Base-by-base conservation (phyloP, 2,888 invertebrate genomes). In the Himalopsyche anomala region DNA sequence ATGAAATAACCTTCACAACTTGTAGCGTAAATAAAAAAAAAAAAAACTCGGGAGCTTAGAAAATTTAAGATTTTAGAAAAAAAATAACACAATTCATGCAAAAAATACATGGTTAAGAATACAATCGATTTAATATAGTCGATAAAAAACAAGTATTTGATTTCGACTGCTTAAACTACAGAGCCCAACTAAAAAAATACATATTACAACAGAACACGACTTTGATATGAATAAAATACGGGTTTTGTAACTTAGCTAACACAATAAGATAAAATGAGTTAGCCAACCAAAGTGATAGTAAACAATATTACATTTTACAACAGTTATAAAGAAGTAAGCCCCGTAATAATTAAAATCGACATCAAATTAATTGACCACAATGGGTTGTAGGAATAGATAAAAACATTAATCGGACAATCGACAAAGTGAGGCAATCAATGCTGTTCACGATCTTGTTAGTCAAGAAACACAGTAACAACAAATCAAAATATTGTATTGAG, bases 181-280 rank as follows among this genome's bases (percentile, higher is more conserved):
- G 19, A 62, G 19, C n/a, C 28, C 15, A 74, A 74, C 36, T 38
- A 36, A 2, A 74, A 62, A 2, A 28, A 28, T 1, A 28, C 0
- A 28, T 28, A 74, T 19, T 74, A 36, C 74, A 74, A 74, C 74
- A 74, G 19, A 28, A 19, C 36, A 74, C 74, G 74, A 74, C 19
- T 28, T 62, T 74, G 74, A 36, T 38, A 36, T 62, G 28, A 28
- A 62, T 62, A 62, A 19, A 62, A 56, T 2, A 28, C 62, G 28
- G 51, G 15, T 51, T 51, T 51, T 51, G 51, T 15, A 51, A 51
- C 15, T 51, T 51, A 62, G 6, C 8, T 0, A 62, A 15, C 19
- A 19, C 28, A 62, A 56, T 56, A 56, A 19, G 28, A 62, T 62
- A 62, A 62, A 62, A 56, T 17, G 11, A n/a, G 74, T 74, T 74